Conservation (phyloP, 2,797 vertebrate genomes). For the Hydrolagus colliei region DNA sequence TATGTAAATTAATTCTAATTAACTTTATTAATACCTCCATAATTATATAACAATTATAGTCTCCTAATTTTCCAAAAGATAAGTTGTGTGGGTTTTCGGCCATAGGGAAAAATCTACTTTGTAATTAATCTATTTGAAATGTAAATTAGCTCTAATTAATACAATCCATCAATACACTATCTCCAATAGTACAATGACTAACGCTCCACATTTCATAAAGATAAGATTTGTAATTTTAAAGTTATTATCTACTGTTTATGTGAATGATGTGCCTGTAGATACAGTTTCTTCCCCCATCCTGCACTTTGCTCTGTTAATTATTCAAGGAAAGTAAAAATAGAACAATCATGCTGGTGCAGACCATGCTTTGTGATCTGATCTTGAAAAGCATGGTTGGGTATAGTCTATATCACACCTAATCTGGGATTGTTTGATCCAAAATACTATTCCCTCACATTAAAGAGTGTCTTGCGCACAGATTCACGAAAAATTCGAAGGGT, state of each 20-base stretch:
- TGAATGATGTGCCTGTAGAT: neutral
- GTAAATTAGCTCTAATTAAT: neutral
- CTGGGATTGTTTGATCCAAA: neutral
- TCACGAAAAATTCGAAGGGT: neutral
- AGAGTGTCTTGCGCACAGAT: neutral
- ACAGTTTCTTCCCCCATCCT: neutral
- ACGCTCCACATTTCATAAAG: neutral
- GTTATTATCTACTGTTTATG: neutral
- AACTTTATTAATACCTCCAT: neutral
- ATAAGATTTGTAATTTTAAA: neutral
- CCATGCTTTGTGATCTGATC: too few relatives aligned
- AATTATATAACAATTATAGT: neutral
- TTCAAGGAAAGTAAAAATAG: neutral
- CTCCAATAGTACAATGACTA: neutral
- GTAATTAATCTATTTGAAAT: neutral
- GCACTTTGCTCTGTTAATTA: neutral
- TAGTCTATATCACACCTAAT: neutral
- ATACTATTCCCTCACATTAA: neutral
- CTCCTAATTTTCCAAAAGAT: neutral
- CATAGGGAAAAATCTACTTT: neutral
- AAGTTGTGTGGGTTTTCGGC: neutral
- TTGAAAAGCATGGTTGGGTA: neutral
- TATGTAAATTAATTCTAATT: neutral
- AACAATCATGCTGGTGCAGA: neutral
- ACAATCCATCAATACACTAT: neutral